Evolutionary conservation across 2,797 vertebrate species (phyloP), one percentile per base, ranked within the genome.

Genomic region (Chrosomus eos): DNA sequence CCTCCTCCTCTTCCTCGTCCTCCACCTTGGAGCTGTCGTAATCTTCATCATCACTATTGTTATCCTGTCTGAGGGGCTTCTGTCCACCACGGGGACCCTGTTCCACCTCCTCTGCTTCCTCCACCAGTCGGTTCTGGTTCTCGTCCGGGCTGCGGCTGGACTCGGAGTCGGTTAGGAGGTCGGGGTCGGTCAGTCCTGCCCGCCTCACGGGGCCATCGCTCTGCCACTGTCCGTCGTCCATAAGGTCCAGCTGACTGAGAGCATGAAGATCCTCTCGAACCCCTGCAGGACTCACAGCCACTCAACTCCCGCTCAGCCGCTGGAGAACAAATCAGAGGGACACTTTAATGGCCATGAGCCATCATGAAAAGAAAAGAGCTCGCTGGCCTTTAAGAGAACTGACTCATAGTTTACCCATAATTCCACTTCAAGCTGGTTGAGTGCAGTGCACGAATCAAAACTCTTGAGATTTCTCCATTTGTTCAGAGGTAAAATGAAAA

Each of bases 181-280:
- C 88, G 1, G 40, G 53, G 19, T 86, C 68, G 1, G 36, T 36
- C 28, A 14, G 28, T 23, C 58, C 75, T 40, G 78, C 66, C 6
- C 77, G 77, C 53, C 78, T 85, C 62, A 82, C 84, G 23, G 79
- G 81, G 73, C 64, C 84, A 2, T 88, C 87, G 19, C 88, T 86
- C 58, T 58, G 83, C 80, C 87, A 81, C 82, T 83, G 87, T 85
- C 84, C 80, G 66, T 89, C 86, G 7, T 90, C 88, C 89, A 90
- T 90, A 60, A 86, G 78, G n/a, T 64, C 60, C 64, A 26, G 67
- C 40, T 53, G 38, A 55, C 64, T 53, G n/a, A 26, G 60, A 84
- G 45, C 88, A 89, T 87, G 82, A 79, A 86, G 86, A 72, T 84
- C n/a, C 43, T n/a, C 66, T 72, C 5, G 5, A 75, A 64, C 68